Conservation (phyloP, 2,113 vertebrate species). For the Petrocephalus zakoni region DNA sequence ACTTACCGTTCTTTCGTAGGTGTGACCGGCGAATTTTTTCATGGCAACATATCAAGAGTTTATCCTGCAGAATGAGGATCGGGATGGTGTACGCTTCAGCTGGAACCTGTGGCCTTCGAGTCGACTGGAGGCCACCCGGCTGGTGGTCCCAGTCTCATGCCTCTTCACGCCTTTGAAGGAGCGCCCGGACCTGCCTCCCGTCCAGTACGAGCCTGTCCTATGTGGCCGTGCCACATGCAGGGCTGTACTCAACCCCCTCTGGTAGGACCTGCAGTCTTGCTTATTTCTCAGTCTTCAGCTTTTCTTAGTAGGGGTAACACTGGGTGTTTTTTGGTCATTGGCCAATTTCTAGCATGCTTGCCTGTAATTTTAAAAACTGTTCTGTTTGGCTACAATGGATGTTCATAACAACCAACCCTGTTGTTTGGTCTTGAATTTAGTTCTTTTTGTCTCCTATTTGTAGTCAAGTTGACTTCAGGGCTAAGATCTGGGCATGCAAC, state of each 20-base stretch:
- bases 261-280: slow-evolving; percentile 62
- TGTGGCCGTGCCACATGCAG: slow-evolving; percentile 88
- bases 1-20: slow-evolving; percentile 10
- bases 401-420: neutral
- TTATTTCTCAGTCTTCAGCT: neutral
- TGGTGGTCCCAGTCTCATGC: slow-evolving; percentile 90
- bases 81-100: slow-evolving; percentile 91
- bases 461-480: slow-evolving; percentile 93
- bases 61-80: slow-evolving; percentile 95
- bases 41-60: slow-evolving; percentile 93
- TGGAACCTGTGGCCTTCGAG: slow-evolving; percentile 98
- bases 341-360: neutral
- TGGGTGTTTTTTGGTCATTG: neutral
- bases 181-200: slow-evolving; percentile 78
- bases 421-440: slow-evolving; percentile 3
- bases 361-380: neutral
- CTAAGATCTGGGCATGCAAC: slow-evolving; percentile 97
- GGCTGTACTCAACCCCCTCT: slow-evolving; percentile 90
- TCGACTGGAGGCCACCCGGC: slow-evolving; percentile 84
- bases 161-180: slow-evolving; percentile 92
- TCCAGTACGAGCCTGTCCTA: slow-evolving; percentile 90
- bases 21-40: slow-evolving; percentile 31
- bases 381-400: neutral
- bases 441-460: slow-evolving; percentile 34
- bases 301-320: neutral